phyloP scores from a whole-genome alignment of 92 coral and sea anemone genomes.

The Palythoa heliodiscus region DNA sequence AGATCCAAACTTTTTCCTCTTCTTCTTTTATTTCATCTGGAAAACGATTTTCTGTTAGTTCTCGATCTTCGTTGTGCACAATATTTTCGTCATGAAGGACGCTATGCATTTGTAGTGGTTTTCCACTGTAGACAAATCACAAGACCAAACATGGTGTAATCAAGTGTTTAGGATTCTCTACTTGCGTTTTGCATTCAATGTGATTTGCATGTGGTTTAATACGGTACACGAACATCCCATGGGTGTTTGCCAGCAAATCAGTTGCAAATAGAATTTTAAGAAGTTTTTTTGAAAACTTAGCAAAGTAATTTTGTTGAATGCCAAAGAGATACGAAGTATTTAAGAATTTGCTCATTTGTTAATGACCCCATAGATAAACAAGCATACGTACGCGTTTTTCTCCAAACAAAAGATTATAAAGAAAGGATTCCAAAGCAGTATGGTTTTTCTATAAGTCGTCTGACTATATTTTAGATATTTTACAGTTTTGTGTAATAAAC shows the following conservation, averaged over 20 bases:
- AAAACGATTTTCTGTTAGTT: neutral
- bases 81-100: neutral
- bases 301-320: neutral
- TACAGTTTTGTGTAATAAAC: neutral
- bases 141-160: conserved; percentile 24
- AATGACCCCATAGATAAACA: neutral
- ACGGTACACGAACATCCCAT: conserved; percentile 31
- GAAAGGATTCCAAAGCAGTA: neutral
- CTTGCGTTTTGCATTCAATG: conserved; percentile 30
- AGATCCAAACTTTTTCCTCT: neutral
- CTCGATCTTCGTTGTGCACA: neutral
- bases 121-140: conserved; percentile 40
- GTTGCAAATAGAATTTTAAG: neutral
- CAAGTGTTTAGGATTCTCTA: conserved; percentile 25
- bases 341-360: neutral
- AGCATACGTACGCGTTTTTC: neutral
- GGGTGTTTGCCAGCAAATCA: conserved; percentile 19
- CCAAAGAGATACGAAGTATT: neutral
- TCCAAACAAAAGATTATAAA: conserved; percentile 6
- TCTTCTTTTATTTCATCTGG: no score
- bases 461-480: neutral
- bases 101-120: conserved; percentile 19
- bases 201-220: conserved; percentile 40
- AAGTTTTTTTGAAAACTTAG: neutral
- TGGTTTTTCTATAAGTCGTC: neutral